phyloP scores from a whole-genome alignment of 2,113 vertebrate genomes.

The Puntigrus tetrazona region DNA sequence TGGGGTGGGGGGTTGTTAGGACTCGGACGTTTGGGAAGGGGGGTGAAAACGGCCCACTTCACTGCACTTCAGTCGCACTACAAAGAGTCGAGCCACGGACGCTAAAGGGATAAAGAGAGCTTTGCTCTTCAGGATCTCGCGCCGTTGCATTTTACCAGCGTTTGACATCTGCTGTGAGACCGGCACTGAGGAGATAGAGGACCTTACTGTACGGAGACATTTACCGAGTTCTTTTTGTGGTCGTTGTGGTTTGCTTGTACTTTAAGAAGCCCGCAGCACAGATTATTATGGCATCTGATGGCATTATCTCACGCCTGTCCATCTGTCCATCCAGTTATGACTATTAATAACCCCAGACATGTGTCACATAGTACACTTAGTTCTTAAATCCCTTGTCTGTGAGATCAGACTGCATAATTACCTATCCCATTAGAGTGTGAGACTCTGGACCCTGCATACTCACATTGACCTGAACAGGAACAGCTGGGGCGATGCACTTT shows the following conservation, averaged over 20 bases:
- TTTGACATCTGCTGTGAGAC: constrained; percentile 50
- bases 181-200: constrained; percentile 8
- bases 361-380: constrained; percentile 69
- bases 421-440: constrained; percentile 73
- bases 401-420: constrained; percentile 81
- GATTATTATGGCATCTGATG: constrained; percentile 30
- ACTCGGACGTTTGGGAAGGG: constrained; percentile 36
- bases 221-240: background rate
- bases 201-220: background rate
- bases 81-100: constrained; percentile 43
- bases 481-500: constrained; percentile 66
- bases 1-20: constrained; percentile 18
- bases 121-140: constrained; percentile 51
- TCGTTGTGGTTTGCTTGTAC: constrained; percentile 4
- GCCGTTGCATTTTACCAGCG: constrained; percentile 33
- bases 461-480: constrained; percentile 56
- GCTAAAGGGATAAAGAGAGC: constrained; percentile 43
- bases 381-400: constrained; percentile 74
- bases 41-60: constrained; percentile 45
- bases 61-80: constrained; percentile 49
- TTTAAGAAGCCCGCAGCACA: constrained; percentile 5
- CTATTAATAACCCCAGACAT: constrained; percentile 59
- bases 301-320: constrained; percentile 48
- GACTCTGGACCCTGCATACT: constrained; percentile 59
- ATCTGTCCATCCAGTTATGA: constrained; percentile 50